These are phyloP conservation scores for Darevskia nairensis DNA, from an alignment of 2,797 vertebrate species.

Conservation along the genomic window DNA sequence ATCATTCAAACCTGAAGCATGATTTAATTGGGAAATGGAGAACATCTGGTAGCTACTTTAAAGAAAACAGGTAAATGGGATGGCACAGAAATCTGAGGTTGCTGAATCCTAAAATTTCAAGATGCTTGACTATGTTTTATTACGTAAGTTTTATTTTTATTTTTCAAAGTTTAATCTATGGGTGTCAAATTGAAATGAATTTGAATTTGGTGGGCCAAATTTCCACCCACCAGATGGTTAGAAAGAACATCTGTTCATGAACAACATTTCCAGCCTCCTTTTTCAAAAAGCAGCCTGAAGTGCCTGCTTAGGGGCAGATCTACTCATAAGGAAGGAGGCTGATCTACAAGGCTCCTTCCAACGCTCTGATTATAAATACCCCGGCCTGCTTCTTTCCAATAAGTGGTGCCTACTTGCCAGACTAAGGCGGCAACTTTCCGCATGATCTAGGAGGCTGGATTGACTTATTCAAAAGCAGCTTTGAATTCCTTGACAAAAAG, in stretches of 20 bases:
- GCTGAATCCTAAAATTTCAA: constrained; percentile 56
- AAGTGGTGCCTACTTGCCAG: not conserved
- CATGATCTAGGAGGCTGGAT: not conserved
- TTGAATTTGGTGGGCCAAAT: not conserved
- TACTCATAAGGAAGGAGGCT: not conserved
- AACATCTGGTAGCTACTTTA: constrained; percentile 51
- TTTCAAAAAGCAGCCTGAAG: constrained; percentile 8
- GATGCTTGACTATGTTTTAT: constrained; percentile 44
- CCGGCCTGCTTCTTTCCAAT: not conserved
- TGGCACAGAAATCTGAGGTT: constrained; percentile 14
- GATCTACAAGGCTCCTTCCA: not conserved
- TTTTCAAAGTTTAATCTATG: constrained; percentile 63
- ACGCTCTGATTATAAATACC: not conserved
- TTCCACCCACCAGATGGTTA: constrained; percentile 4
- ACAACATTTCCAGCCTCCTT: not conserved
- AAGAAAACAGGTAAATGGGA: constrained; percentile 19
- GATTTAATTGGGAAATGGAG: constrained; percentile 52
- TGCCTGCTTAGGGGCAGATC: not conserved
- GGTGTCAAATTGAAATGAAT: constrained; percentile 2
- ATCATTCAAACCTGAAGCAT: constrained; percentile 17
- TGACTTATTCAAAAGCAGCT: not conserved
- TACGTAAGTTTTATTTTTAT: constrained; percentile 45
- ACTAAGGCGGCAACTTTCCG: not conserved
- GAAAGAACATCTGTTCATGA: constrained; percentile 2
- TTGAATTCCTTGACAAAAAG: not conserved